Evolutionary conservation across 2,113 vertebrate genomes (phyloP).

Genomic region (Macaca fascicularis): T2T-MFA8v1.1 NC_088386.1:134343001-134343500

Average conservation of each 20-base stretch:
- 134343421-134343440: not conserved
- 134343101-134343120: accelerated
- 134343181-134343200: not conserved
- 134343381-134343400: too few species aligned
- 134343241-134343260: not conserved
- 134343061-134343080: not conserved
- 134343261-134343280: not conserved
- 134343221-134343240: not conserved
- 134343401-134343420: too few species aligned
- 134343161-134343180: not conserved
- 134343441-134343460: not conserved
- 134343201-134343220: not conserved
- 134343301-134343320: not conserved
- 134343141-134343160: not conserved
- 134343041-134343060: not conserved
- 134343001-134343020: not conserved
- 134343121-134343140: not conserved
- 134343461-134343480: not conserved
- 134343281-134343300: not conserved
- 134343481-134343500: too few species aligned
- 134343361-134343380: not conserved
- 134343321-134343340: too few species aligned
- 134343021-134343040: not conserved
- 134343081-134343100: not conserved
- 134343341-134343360: not conserved